Percentiles rank a stretch among this genome's conserved stretches.
phyloP scores from a whole-genome alignment of 1,140 invertebrate species.

The Nasonia vitripennis region DNA sequence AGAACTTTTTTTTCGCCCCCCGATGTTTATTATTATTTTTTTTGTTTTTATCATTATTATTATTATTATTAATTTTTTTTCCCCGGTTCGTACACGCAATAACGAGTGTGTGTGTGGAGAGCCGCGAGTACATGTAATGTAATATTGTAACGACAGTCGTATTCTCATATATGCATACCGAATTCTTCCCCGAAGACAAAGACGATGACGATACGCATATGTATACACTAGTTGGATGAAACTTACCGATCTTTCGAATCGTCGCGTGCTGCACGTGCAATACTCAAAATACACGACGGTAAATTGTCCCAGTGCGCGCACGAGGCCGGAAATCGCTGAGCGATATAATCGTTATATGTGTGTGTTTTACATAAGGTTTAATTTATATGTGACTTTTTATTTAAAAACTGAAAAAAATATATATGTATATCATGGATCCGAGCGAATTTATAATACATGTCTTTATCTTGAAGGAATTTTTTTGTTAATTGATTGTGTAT shows the following conservation, averaged over 20 bases:
- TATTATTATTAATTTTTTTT: too few relatives aligned
- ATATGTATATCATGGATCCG: neutral
- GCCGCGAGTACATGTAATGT: too few relatives aligned
- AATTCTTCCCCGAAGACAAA: neutral
- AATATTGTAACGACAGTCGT: too few relatives aligned
- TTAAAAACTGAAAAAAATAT: neutral
- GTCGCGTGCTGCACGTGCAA: slow-evolving; percentile 21
- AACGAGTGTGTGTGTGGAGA: too few relatives aligned
- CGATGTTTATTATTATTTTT: neutral
- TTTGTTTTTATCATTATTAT: slow-evolving; percentile 1
- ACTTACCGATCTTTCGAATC: neutral
- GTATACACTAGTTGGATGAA: neutral
- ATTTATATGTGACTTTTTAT: slow-evolving; percentile 44
- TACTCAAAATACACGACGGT: slow-evolving; percentile 4
- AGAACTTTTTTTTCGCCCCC: neutral
- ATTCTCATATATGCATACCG: too few relatives aligned
- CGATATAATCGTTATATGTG: slow-evolving; percentile 36
- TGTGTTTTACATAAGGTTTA: slow-evolving; percentile 36
- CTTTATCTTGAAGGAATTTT: neutral
- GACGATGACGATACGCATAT: neutral
- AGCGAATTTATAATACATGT: neutral
- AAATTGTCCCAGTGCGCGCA: neutral
- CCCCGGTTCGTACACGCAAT: too few relatives aligned
- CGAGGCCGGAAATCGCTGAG: slow-evolving; percentile 20
- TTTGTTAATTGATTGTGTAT: neutral